These are phyloP conservation scores for Drymonia ruficornis DNA, from an alignment of 2,888 invertebrate species.

Conservation along the genomic window DNA sequence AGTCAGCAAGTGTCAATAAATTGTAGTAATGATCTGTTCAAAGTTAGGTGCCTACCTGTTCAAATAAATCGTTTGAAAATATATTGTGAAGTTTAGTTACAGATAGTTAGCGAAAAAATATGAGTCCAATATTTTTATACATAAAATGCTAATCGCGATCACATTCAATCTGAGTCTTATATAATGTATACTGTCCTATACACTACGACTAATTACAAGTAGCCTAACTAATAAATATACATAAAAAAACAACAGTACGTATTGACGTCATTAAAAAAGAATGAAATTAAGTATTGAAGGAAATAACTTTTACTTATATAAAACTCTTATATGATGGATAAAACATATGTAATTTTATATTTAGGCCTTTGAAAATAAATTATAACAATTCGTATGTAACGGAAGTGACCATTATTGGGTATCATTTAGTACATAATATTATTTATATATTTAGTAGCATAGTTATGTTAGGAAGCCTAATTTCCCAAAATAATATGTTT, in stretches of 20 bases:
- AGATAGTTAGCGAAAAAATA: conserved; percentile 6
- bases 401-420: too few species aligned
- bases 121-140: conserved; percentile 31
- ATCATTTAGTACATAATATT: too few species aligned
- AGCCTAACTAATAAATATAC: conserved; percentile 23
- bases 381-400: too few species aligned
- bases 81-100: not conserved
- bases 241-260: conserved; percentile 31
- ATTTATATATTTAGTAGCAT: too few species aligned
- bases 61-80: not conserved
- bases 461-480: too few species aligned
- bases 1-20: too few species aligned
- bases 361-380: not conserved
- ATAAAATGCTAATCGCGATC: conserved; percentile 54
- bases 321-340: not conserved
- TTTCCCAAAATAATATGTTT: too few species aligned
- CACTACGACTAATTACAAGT: conserved; percentile 37
- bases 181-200: conserved; percentile 25
- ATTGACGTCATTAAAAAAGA: conserved; percentile 17
- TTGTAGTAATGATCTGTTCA: too few species aligned
- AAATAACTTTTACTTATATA: not conserved
- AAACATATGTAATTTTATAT: too few species aligned
- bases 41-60: not conserved
- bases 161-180: conserved; percentile 60
- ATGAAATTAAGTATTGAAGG: conserved; percentile 9